These are phyloP conservation scores for Scaptomyza tumidula DNA, from an alignment of 2,888 invertebrate species.

Conservation along the genomic window DNA sequence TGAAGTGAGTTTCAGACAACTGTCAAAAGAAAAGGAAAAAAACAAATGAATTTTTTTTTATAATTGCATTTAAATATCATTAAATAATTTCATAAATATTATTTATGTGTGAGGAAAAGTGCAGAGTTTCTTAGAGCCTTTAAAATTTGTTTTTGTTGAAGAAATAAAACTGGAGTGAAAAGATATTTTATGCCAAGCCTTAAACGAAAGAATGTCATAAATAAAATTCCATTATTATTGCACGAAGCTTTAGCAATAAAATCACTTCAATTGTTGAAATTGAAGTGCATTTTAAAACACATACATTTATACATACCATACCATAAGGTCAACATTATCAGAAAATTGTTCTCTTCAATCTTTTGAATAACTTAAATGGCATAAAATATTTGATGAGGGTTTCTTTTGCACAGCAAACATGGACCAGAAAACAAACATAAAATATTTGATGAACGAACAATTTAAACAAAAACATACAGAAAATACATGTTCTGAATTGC, in stretches of 20 bases:
- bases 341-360: slow-evolving; percentile 4
- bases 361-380: slow-evolving; percentile 38
- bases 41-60: neutral
- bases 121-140: too few species aligned
- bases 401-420: slow-evolving; percentile 17
- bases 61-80: neutral
- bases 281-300: neutral
- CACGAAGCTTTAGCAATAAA: neutral
- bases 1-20: neutral
- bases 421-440: slow-evolving; percentile 47
- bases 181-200: neutral
- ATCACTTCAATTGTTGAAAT: slow-evolving; percentile 9
- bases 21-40: neutral
- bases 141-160: too few species aligned
- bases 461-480: slow-evolving; percentile 26
- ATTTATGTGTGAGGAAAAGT: too few species aligned
- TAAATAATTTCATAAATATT: neutral
- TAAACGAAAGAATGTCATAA: neutral
- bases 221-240: slow-evolving; percentile 11
- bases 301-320: neutral
- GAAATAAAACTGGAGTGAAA: slow-evolving; percentile 11
- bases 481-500: slow-evolving; percentile 39
- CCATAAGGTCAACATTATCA: slow-evolving; percentile 2
- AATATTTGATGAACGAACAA: slow-evolving; percentile 30
- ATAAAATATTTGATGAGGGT: slow-evolving; percentile 32